These are phyloP conservation scores for Philhelius pedissequus DNA, from an alignment of 2,888 invertebrate genomes.

Conservation along the genomic window DNA sequence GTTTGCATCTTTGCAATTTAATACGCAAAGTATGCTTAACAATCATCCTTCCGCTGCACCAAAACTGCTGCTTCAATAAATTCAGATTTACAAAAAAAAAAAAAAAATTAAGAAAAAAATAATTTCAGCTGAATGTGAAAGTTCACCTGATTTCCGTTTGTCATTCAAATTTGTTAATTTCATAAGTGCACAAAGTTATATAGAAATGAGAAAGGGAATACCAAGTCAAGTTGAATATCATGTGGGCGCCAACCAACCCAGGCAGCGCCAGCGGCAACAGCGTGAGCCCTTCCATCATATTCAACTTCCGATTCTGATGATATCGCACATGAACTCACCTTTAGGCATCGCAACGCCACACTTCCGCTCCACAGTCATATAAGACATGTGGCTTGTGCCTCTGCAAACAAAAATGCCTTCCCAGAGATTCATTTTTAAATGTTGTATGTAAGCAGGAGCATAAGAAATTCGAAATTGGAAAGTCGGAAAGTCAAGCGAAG, in stretches of 20 bases:
- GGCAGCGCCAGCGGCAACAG: neutral
- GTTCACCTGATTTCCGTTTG: slow-evolving; percentile 59
- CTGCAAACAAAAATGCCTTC: neutral
- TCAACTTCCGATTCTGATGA: slow-evolving; percentile 1
- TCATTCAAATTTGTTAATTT: slow-evolving; percentile 65
- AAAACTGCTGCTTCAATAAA: neutral
- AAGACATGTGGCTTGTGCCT: neutral
- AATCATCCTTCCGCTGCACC: neutral
- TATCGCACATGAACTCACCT: slow-evolving; percentile 9
- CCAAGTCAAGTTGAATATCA: neutral
- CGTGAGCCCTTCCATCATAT: neutral
- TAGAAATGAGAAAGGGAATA: slow-evolving; percentile 16
- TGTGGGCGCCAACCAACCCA: neutral
- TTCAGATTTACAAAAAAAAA: neutral
- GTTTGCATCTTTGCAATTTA: slow-evolving; percentile 33
- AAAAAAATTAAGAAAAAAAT: neutral
- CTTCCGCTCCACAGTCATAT: neutral
- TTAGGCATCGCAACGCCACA: neutral
- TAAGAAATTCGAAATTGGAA: slow-evolving; percentile 4
- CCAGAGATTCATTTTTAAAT: neutral
- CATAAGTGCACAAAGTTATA: slow-evolving; percentile 55
- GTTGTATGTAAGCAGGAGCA: neutral
- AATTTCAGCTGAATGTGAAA: slow-evolving; percentile 8
- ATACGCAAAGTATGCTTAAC: slow-evolving; percentile 13
- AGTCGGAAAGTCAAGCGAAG: neutral